phyloP scores from a whole-genome alignment of 1,140 invertebrate genomes.

The Cotesia vestalis region DNA sequence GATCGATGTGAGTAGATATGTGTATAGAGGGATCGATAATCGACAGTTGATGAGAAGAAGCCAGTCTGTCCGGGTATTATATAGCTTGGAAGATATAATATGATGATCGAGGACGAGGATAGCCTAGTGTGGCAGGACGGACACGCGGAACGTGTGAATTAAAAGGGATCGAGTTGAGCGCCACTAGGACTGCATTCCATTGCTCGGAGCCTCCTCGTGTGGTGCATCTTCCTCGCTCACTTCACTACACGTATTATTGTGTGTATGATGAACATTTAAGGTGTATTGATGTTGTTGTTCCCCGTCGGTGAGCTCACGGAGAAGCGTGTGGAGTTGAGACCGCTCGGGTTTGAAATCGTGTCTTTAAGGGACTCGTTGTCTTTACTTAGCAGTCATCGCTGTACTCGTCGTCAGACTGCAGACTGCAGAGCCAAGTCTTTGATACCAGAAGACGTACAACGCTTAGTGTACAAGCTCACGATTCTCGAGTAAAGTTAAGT shows the following conservation, averaged over 20 bases:
- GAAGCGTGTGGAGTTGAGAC: constrained; percentile 30
- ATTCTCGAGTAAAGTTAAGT: background rate
- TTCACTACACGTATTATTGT: background rate
- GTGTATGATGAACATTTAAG: too few species aligned
- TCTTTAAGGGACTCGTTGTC: constrained; percentile 46
- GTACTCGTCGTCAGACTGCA: background rate
- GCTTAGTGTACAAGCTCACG: constrained; percentile 7
- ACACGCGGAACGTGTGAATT: constrained; percentile 53
- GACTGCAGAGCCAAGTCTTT: background rate
- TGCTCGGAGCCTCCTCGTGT: constrained; percentile 52
- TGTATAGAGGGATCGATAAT: background rate
- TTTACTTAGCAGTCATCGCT: constrained; percentile 31
- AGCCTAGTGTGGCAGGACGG: constrained; percentile 11
- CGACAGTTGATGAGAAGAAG: constrained; percentile 11
- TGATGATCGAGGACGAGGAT: background rate
- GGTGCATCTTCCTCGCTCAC: constrained; percentile 39
- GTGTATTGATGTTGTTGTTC: constrained; percentile 46
- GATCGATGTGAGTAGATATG: background rate
- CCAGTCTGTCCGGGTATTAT: background rate
- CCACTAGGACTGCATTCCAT: constrained; percentile 66
- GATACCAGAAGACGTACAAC: background rate
- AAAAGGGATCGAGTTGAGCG: constrained; percentile 63
- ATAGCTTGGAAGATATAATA: background rate
- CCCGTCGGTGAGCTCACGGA: constrained; percentile 48
- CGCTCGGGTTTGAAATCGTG: constrained; percentile 44